Conservation (phyloP, 2,888 invertebrate species). For the Agrotis puta region DNA sequence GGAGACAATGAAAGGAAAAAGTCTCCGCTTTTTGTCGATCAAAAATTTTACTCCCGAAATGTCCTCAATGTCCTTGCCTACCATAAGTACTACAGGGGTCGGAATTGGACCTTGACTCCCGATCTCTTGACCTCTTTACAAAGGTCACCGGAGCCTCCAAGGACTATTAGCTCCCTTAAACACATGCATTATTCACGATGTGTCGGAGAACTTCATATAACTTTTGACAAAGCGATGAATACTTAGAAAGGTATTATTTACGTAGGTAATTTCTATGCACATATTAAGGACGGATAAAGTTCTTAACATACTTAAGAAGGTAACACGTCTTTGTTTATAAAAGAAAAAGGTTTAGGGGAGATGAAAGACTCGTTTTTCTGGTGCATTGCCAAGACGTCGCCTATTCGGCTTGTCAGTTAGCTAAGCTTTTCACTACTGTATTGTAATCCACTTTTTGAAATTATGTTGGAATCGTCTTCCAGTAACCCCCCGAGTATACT, state of each 20-base stretch:
- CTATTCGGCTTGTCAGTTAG: neutral
- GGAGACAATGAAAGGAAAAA: slow-evolving; percentile 22
- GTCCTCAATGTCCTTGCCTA: neutral
- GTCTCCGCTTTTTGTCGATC: neutral
- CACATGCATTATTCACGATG: slow-evolving; percentile 55
- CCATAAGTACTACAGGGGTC: slow-evolving; percentile 22
- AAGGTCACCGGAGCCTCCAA: slow-evolving; percentile 32
- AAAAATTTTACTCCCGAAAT: slow-evolving; percentile 7
- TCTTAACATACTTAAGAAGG: slow-evolving; percentile 28
- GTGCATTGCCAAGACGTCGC: neutral
- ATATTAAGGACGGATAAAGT: slow-evolving; percentile 34
- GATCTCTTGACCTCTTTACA: slow-evolving; percentile 28
- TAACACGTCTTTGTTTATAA: neutral
- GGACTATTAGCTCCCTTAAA: slow-evolving; percentile 46
- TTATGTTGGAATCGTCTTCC: no score
- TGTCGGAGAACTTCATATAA: slow-evolving; percentile 54
- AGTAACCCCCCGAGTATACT: no score
- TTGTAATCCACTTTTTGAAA: no score
- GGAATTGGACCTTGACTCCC: slow-evolving; percentile 22
- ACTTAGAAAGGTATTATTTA: slow-evolving; percentile 35
- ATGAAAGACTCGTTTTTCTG: neutral
- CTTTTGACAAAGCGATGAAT: slow-evolving; percentile 55
- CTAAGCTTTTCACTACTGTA: no score
- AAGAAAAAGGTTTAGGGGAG: neutral
- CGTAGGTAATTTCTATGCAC: slow-evolving; percentile 43